phyloP scores from a whole-genome alignment of 2,113 vertebrate species.

The Oncorhynchus kisutch region DNA sequence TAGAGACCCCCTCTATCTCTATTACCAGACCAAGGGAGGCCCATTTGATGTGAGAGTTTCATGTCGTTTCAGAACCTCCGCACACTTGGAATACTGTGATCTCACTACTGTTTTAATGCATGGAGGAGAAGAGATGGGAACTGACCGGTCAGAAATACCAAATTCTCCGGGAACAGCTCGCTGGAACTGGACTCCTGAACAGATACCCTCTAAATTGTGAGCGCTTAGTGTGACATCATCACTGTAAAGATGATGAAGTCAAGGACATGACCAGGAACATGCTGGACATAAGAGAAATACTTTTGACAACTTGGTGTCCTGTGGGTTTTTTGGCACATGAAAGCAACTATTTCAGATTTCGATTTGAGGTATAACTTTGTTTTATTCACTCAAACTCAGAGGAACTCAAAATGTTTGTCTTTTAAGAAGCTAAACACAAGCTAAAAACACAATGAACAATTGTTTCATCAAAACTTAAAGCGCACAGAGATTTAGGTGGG shows the following conservation, averaged over 20 bases:
- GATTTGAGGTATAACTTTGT: constrained; percentile 22
- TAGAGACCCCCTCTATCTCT: not conserved
- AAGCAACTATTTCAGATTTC: not conserved
- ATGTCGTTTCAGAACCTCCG: constrained; percentile 18
- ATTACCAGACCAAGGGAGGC: constrained; percentile 25
- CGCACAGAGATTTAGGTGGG: constrained; percentile 48
- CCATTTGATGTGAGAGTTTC: constrained; percentile 25
- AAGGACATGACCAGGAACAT: constrained; percentile 7
- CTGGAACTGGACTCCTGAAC: too few relatives aligned
- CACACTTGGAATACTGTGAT: constrained; percentile 12
- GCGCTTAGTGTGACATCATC: constrained; percentile 9
- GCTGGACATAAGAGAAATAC: constrained; percentile 6
- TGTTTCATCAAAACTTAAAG: constrained; percentile 22
- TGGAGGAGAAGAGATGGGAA: constrained; percentile 19
- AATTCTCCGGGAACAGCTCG: too few relatives aligned
- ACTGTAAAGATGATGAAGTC: constrained; percentile 4
- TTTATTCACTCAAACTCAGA: constrained; percentile 36
- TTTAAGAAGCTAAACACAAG: constrained; percentile 45
- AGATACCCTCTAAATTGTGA: too few relatives aligned
- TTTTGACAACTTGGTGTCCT: constrained; percentile 8
- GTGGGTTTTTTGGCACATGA: constrained; percentile 8
- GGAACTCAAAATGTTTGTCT: constrained; percentile 49
- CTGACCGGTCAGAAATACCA: too few relatives aligned
- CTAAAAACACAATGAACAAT: not conserved
- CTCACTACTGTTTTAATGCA: constrained; percentile 24